Evolutionary conservation across 2,113 vertebrate species (phyloP), one percentile per base, ranked within the genome.

Genomic region (Melanotaenia duboulayi): DNA sequence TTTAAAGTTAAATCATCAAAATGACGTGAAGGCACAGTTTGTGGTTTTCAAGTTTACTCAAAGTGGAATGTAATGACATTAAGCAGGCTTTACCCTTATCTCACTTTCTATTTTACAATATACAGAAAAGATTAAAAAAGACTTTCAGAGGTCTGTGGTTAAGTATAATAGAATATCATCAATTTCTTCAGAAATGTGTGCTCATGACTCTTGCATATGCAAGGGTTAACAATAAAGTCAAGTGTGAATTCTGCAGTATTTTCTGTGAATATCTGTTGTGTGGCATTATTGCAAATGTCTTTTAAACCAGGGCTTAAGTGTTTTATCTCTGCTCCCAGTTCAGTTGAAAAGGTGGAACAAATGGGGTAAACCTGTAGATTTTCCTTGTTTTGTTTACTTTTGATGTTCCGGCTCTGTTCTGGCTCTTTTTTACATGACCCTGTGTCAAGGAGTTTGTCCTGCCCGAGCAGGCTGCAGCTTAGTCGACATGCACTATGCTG

Each of bases 41-140:
- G 79, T 79, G 71, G 82, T 65, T 88, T 84, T 81, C 76, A 71
- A 23, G 11, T 80, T 79, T 49, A 82, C 69, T 81, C 58, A 72
- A 11, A 66, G 71, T 58, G 65, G 24, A 74, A 62, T 65, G 71
- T 68, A 64, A 17, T 83, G 58, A 68, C 65, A 74, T 68, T 58
- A 55, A 46, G 25, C 11, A 20, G 9, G 10, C 25, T 62, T 54
- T 65, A 40, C 37, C 37, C 17, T 22, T 75, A 37, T 64, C 58
- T 61, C 66, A 48, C 44, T 50, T 59, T 55, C 22, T 12, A 11
- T 67, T 23, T 68, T 39, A 54, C 44, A 58, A 3, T 48, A 7
- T 50, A 23, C 16, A 68, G 20, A 54, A 24, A 49, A n/a, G 44
- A 62, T 52, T 28, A 28, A 28, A 28, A 28, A 48, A 58, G 19